Evolutionary conservation across 2,797 vertebrate genomes (phyloP), one percentile per base, ranked within the genome.

Genomic region (Eulemur coronatus): DNA sequence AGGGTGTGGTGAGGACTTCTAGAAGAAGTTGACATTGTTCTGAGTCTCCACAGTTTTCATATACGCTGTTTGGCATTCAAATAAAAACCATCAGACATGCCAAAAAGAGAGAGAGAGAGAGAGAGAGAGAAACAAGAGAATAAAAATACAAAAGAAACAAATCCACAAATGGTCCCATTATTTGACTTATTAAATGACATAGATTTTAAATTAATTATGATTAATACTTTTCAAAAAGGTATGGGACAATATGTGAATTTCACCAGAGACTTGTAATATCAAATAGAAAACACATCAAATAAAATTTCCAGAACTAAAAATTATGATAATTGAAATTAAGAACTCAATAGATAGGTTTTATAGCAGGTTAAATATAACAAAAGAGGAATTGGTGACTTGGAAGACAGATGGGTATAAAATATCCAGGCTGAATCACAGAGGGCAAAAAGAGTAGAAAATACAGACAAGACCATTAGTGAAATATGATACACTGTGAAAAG

Each of bases 301-400:
- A 92, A 80, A 97, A 94, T 92, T 81, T 93, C 12, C 84, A 38
- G n/a, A 91, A 55, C 24, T 84, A 65, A 91, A 94, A 70, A 28
- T 80, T 75, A 35, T 18, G 48, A 75, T 59, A 92, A 52, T 26
- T 87, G 8, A 97, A 86, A 75, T 52, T 78, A 82, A 79, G 57
- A 63, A 18, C 22, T 8, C 73, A 70, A 8, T 81, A 26, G 55
- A 26, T 79, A 57, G 46, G 75, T 85, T 80, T 76, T 26, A 50
- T 22, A 79, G 10, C 33, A 86, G 14, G 81, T 11, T 84, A 48
- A 26, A 48, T 55, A 41, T 4, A 63, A 14, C 3, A 33, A 85
- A 89, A 67, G 9, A 14, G 18, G 33, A 73, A 79, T 1, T 28
- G 12, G 76, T 30, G 10, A 84, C 35, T n/a, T 89, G 76, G 26